Evolutionary conservation across 2,797 vertebrate genomes (phyloP).

Genomic region (Alca torda): DNA sequence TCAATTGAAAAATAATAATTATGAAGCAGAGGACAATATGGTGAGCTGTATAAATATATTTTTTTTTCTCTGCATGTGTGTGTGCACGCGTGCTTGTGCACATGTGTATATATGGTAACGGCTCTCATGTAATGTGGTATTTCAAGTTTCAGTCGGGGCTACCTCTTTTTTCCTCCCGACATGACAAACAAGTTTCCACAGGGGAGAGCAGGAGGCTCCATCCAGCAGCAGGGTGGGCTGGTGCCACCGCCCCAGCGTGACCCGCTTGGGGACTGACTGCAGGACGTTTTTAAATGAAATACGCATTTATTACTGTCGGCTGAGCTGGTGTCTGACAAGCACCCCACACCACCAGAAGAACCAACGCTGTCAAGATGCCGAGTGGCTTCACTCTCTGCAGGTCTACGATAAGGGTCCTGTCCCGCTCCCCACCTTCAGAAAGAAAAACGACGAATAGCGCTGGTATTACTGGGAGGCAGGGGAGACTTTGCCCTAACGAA

Average conservation of each 20-base stretch:
- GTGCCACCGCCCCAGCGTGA: neutral
- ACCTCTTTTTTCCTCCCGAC: neutral
- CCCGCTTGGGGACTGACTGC: neutral
- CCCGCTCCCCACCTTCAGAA: neutral
- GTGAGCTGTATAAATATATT: neutral
- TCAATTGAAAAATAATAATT: neutral
- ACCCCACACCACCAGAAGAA: neutral
- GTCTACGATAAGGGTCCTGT: neutral
- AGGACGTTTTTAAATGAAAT: neutral
- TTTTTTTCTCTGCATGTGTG: neutral
- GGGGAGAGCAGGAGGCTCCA: neutral
- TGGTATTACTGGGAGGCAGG: neutral
- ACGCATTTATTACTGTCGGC: neutral
- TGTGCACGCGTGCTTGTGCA: neutral
- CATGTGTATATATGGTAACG: neutral
- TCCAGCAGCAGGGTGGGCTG: neutral
- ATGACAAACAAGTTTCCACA: neutral
- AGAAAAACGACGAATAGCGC: neutral
- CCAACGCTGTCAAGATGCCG: neutral
- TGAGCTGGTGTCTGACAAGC: neutral
- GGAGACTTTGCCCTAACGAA: neutral
- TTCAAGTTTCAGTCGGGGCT: constrained; percentile 4
- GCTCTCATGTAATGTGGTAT: neutral
- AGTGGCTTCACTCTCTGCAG: neutral
- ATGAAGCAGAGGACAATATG: neutral